These are phyloP conservation scores for Xyliphius kryptos DNA, from an alignment of 2,113 vertebrate genomes.

Conservation along the genomic window DNA sequence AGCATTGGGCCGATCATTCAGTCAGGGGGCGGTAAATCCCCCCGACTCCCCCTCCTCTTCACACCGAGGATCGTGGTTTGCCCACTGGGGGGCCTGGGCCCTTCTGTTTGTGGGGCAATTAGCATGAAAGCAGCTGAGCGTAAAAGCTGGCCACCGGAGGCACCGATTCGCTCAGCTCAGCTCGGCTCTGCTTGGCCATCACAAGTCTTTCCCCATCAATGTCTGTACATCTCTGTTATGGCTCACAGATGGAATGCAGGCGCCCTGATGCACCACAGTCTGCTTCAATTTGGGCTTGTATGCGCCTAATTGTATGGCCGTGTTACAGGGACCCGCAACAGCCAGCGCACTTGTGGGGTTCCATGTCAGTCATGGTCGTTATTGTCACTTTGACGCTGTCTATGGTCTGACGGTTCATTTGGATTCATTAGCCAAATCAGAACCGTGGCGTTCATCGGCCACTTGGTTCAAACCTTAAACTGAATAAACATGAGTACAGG, in stretches of 20 bases:
- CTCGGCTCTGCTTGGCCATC: conserved; percentile 31
- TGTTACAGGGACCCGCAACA: conserved; percentile 33
- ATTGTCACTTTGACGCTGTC: conserved; percentile 7
- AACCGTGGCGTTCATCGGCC: too few species aligned
- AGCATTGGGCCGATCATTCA: conserved; percentile 44
- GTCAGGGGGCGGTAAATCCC: conserved; percentile 39
- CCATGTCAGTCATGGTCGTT: conserved; percentile 21
- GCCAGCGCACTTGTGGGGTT: conserved; percentile 22
- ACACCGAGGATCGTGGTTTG: conserved; percentile 14
- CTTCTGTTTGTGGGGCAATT: conserved; percentile 46
- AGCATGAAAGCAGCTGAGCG: conserved; percentile 39
- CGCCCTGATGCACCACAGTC: conserved; percentile 45
- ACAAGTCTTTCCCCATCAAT: conserved; percentile 42
- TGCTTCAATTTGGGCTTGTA: conserved; percentile 42
- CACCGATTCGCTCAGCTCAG: neutral
- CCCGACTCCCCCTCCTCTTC: neutral
- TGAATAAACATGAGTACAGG: too few species aligned
- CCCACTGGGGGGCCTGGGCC: conserved; percentile 32
- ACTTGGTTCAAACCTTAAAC: too few species aligned
- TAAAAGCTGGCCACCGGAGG: conserved; percentile 41
- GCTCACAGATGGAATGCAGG: conserved; percentile 45
- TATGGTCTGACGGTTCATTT: conserved; percentile 18
- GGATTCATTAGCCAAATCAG: conserved; percentile 9
- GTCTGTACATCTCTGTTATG: conserved; percentile 37
- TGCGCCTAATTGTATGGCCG: conserved; percentile 40